These are phyloP conservation scores for Bubo blakistoni DNA, from an alignment of 2,113 vertebrate species.

Conservation along the genomic window DNA sequence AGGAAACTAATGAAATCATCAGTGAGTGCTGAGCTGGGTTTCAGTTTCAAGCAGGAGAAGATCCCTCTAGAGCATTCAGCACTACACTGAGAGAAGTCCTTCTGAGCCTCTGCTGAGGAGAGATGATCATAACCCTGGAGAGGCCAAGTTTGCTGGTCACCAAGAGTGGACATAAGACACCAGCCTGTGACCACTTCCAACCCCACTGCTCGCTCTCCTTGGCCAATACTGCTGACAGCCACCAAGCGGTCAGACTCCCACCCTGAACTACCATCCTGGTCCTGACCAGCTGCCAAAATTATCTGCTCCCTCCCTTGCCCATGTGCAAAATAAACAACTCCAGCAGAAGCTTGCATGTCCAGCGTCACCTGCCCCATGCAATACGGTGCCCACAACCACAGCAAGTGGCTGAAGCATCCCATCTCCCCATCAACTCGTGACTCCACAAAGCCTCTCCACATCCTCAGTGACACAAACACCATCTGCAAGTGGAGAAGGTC, in stretches of 20 bases:
- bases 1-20: background rate
- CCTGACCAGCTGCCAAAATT: background rate
- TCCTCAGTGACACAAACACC: background rate
- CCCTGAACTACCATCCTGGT: background rate
- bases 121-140: background rate
- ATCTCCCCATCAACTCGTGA: background rate
- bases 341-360: background rate
- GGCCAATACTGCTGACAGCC: background rate
- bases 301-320: background rate
- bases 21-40: background rate
- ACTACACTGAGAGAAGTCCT: background rate
- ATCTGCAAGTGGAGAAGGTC: background rate
- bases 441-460: background rate
- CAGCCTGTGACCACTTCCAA: background rate
- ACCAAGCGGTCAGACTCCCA: background rate
- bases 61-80: background rate
- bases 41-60: background rate
- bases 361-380: background rate
- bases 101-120: background rate
- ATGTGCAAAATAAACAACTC: background rate
- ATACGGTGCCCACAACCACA: accelerated
- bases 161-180: accelerated
- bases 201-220: background rate
- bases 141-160: background rate
- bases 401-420: background rate